Evolutionary conservation across 2,888 invertebrate genomes (phyloP), one percentile per base, ranked within the genome.

Genomic region (Horisme vitalbata): DNA sequence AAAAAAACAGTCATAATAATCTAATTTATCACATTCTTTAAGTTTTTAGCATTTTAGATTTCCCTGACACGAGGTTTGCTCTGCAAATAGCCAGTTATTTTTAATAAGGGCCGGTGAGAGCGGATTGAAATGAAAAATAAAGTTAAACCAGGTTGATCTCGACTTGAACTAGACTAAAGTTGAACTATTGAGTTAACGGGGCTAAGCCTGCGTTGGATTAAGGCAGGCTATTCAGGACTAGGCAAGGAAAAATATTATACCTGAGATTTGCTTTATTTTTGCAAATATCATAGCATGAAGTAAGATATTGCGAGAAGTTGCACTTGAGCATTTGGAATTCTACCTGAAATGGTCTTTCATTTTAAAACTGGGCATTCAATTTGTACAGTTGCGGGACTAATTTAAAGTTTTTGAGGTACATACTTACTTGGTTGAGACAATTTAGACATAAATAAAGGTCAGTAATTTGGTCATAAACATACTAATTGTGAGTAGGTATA

Each of bases 131-230:
- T 71, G 50, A 74, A 75, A 78, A 71, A 71, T 67, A 70, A 69
- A 68, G 62, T 70, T 67, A 63, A 72, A 69, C 65, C 65, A 65
- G 65, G 65, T 68, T 68, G 67, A 76, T 75, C 71, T 70, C 61
- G 60, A 68, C 71, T 68, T 66, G 61, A 71, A 71, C 71, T 67
- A 71, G 74, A 75, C 78, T 76, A 75, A 75, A 77, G 68, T 73
- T 75, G 66, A 71, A 63, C 72, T 67, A 66, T 64, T 59, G 65
- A 75, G 68, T 71, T 71, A 75, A 73, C 74, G 75, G 61, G 70
- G 68, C 65, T 74, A 71, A 73, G 72, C 71, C 66, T 52, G 59
- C 55, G 49, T 37, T 12, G 41, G 38, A 43, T 50, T 52, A 59
- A 53, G 31, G 52, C 44, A 6, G 36, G 31, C 37, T 31, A 49